Conservation (phyloP, 2,797 vertebrate genomes). For the Channa striata region DNA sequence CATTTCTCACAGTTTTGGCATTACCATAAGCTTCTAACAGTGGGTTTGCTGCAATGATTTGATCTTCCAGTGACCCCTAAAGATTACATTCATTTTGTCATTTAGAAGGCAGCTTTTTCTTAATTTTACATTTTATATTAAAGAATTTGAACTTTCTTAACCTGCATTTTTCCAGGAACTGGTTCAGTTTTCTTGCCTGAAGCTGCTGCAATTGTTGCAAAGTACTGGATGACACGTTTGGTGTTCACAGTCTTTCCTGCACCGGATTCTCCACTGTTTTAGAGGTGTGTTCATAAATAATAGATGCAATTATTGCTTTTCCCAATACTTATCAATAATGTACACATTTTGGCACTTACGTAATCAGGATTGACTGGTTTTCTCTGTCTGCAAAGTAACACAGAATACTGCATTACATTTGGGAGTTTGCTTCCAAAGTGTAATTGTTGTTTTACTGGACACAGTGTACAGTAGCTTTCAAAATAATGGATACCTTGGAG, state of each 20-base stretch:
- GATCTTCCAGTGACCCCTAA: slow-evolving; percentile 89
- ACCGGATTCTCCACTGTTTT: slow-evolving; percentile 88
- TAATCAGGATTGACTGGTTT: slow-evolving; percentile 95
- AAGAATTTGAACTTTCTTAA: slow-evolving; percentile 34
- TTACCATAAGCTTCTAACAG: slow-evolving; percentile 92
- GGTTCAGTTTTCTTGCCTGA: slow-evolving; percentile 74
- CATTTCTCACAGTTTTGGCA: slow-evolving; percentile 93
- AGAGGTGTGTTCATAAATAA: background rate
- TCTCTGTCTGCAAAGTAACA: slow-evolving; percentile 85
- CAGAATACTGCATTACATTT: slow-evolving; percentile 1
- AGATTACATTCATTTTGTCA: background rate
- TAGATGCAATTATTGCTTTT: background rate
- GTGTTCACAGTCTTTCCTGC: slow-evolving; percentile 95
- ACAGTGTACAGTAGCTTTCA: background rate
- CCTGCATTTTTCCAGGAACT: slow-evolving; percentile 83
- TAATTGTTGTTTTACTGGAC: background rate
- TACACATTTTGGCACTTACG: slow-evolving; percentile 83
- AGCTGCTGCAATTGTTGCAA: slow-evolving; percentile 88
- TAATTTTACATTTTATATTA: background rate
- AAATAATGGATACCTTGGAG: slow-evolving; percentile 42
- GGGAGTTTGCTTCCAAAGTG: background rate
- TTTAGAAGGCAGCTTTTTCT: background rate
- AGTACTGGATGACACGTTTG: slow-evolving; percentile 93
- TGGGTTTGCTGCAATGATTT: slow-evolving; percentile 88
- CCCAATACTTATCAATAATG: background rate